A percentile compares a stretch with the other conserved stretches of the same genome.
Evolutionary conservation across 2,888 invertebrate species (phyloP).

Genomic region (Harpagoxenus sublaevis): DNA sequence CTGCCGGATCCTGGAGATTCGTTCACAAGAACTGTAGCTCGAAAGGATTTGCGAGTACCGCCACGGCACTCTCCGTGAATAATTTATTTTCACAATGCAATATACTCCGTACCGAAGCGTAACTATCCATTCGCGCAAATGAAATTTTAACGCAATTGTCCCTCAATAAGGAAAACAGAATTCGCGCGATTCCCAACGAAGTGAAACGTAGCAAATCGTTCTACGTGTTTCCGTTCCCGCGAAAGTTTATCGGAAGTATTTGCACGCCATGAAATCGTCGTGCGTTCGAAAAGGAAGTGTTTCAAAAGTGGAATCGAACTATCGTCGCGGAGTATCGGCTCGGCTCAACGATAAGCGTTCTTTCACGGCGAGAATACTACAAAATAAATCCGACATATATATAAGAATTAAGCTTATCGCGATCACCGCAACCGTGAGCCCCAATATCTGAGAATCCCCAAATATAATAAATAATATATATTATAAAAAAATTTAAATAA

Average conservation of each 20-base stretch:
- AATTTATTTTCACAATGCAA: constrained; percentile 49
- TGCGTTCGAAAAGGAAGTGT: not conserved
- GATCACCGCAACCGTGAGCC: not conserved
- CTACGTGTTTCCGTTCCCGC: constrained; percentile 19
- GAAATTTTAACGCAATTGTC: constrained; percentile 56
- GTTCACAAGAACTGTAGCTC: not conserved
- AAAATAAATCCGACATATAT: not conserved
- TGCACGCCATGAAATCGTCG: not conserved
- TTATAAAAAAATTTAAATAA: not conserved
- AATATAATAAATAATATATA: not conserved
- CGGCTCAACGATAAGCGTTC: not conserved
- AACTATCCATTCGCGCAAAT: constrained; percentile 55
- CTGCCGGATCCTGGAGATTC: constrained; percentile 13
- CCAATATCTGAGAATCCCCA: not conserved
- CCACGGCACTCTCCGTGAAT: constrained; percentile 33
- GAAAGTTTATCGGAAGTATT: constrained; percentile 49
- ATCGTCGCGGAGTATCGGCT: not conserved
- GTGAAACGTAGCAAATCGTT: constrained; percentile 19
- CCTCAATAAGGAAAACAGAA: constrained; percentile 44
- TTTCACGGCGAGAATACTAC: not conserved
- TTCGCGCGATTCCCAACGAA: constrained; percentile 34
- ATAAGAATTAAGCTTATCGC: constrained; percentile 2
- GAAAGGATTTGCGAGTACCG: constrained; percentile 23
- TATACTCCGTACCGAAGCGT: constrained; percentile 26
- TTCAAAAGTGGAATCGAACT: constrained; percentile 19